Percentiles rank a stretch among this genome's conserved stretches.
These are phyloP conservation scores for Vulpes ferrilata DNA, from an alignment of 2,113 vertebrate species.

Conservation along the genomic window DNA sequence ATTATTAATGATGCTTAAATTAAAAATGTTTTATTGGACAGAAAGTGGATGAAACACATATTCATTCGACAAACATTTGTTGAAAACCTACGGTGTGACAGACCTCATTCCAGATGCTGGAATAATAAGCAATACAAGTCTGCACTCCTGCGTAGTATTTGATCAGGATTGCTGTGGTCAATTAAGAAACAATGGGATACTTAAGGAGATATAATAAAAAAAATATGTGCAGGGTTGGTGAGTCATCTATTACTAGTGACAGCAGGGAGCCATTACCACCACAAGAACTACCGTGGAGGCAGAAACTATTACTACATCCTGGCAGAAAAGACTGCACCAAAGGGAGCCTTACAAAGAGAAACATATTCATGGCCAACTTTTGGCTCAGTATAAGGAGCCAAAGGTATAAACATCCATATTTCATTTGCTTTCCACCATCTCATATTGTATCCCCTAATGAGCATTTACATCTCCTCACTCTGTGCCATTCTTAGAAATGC, in stretches of 20 bases:
- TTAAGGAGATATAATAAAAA: neutral
- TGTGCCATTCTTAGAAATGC: neutral
- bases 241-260: neutral
- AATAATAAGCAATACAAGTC: conserved; percentile 4
- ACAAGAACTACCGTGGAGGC: neutral
- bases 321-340: neutral
- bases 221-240: neutral
- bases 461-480: neutral
- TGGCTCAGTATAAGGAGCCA: neutral
- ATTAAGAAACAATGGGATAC: neutral
- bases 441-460: too few relatives aligned
- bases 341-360: neutral
- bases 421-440: neutral
- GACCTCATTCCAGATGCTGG: neutral
- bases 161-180: neutral
- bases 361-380: neutral
- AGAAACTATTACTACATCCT: neutral
- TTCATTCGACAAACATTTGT: conserved; percentile 28
- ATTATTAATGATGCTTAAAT: neutral
- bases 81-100: neutral
- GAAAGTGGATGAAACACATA: neutral
- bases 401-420: neutral
- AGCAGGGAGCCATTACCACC: neutral
- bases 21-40: neutral
- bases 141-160: neutral